These are phyloP conservation scores for Andrena bucephala DNA, from an alignment of 2,888 invertebrate species.

Conservation along the genomic window DNA sequence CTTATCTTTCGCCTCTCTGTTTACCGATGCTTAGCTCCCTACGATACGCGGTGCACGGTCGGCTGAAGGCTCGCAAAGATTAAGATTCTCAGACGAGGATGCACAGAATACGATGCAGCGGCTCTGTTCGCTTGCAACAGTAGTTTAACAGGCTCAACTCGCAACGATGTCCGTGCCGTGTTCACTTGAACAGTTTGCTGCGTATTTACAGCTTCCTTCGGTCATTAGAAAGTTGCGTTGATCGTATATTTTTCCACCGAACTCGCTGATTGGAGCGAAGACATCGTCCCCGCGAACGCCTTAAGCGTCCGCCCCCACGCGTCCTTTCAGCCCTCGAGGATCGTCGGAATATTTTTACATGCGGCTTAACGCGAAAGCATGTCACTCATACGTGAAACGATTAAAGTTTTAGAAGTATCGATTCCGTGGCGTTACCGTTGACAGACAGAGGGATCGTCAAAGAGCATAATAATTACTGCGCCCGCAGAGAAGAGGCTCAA, in stretches of 20 bases:
- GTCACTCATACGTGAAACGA: conserved; percentile 73
- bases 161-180: too few relatives aligned
- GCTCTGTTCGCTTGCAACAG: too few relatives aligned
- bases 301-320: background rate
- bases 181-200: too few relatives aligned
- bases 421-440: conserved; percentile 80
- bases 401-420: conserved; percentile 83
- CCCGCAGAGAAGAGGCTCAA: conserved; percentile 84
- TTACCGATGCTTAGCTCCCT: background rate
- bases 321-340: background rate
- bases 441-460: conserved; percentile 84
- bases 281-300: background rate
- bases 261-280: background rate
- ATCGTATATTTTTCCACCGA: background rate
- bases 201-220: too few relatives aligned
- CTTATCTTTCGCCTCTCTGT: conserved; percentile 8
- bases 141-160: too few relatives aligned
- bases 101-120: too few relatives aligned
- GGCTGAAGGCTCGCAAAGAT: too few relatives aligned
- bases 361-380: conserved; percentile 38
- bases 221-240: too few relatives aligned
- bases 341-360: conserved; percentile 49
- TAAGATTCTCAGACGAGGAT: too few relatives aligned
- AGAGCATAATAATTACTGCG: conserved; percentile 85
- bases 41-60: background rate